Evolutionary conservation across 1,140 invertebrate species (phyloP), one percentile per base, ranked within the genome.

Genomic region (Caligus rogercresseyi): DNA sequence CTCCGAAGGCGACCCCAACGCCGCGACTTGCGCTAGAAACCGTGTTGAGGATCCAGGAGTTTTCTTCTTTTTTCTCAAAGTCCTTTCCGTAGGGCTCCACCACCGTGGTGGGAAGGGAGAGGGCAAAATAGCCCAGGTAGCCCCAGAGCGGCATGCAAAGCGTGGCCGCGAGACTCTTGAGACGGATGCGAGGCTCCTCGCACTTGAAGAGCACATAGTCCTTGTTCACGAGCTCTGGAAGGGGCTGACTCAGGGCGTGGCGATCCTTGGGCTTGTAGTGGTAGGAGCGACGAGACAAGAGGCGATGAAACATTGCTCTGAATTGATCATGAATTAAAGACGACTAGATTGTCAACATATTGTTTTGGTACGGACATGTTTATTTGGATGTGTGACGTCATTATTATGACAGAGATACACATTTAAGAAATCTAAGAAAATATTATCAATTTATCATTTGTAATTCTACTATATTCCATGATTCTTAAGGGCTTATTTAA

Each of bases 91-190:
- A 60, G 11, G 57, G 57, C 15, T 25, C 23, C 13, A 60, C 18
- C 15, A 19, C 21, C n/a, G 57, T 3, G 4, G 23, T 1, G 7
- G 31, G 31, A 4, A 60, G 15, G 14, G 20, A 20, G 1, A 2
- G 3, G 15, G 57, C 57, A 18, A 43, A 26, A 3, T 53, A 60
- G 4, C 57, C 57, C n/a, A 60, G 19, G 51, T 60, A 60, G 16
- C 16, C 16, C 57, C 57, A 60, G 4, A 60, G 23, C 2, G 57
- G 57, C 15, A 25, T 15, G 16, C 21, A 13, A 3, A 19, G 16
- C 2, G 24, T 25, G 51, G 57, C 57, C 57, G 51, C 23, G 4
- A 25, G 13, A 25, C 25, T 60, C 14, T 19, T 25, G 1, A 25
- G 25, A 25, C 16, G 18, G 16, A 60, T 60, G 7, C 26, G 23